Evolutionary conservation across 2,888 invertebrate genomes (phyloP).

Genomic region (Zeuzera pyrina): DNA sequence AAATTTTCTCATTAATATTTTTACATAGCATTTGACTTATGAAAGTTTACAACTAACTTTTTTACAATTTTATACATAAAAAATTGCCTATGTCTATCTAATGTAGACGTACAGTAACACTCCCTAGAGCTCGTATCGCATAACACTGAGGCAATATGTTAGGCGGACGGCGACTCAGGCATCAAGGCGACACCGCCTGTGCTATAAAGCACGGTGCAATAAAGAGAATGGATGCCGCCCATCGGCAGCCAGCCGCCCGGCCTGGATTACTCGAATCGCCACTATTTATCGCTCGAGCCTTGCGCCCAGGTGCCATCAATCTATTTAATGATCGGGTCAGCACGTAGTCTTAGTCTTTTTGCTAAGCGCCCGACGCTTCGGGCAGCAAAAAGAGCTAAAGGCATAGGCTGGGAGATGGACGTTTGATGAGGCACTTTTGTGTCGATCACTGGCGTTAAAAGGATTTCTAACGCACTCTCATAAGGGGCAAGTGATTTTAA

Average conservation of each 20-base stretch:
- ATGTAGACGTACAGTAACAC: neutral
- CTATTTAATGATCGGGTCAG: conserved; percentile 74
- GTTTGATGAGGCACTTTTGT: conserved; percentile 72
- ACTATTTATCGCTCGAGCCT: conserved; percentile 71
- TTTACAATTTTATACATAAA: too few species aligned
- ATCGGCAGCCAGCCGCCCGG: conserved; percentile 59
- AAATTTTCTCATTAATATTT: too few species aligned
- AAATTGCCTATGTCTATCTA: neutral
- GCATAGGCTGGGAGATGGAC: conserved; percentile 56
- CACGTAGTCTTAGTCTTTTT: conserved; percentile 67
- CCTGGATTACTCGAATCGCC: conserved; percentile 71
- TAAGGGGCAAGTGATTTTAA: conserved; percentile 21
- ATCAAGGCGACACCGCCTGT: conserved; percentile 51
- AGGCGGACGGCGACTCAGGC: conserved; percentile 48
- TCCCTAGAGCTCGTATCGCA: conserved; percentile 22
- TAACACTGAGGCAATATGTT: conserved; percentile 48
- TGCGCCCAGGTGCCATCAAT: conserved; percentile 73
- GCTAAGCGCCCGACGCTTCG: conserved; percentile 35
- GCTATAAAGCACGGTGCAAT: conserved; percentile 71
- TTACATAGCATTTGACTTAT: too few species aligned
- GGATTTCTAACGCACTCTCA: conserved; percentile 53
- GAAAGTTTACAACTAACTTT: too few species aligned
- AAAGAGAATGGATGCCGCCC: conserved; percentile 73
- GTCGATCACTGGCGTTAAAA: conserved; percentile 58
- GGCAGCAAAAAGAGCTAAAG: conserved; percentile 55